Percentiles rank a stretch among this genome's conserved stretches.
Conservation (phyloP, 2,888 invertebrate genomes). For the Noctua janthe region DNA sequence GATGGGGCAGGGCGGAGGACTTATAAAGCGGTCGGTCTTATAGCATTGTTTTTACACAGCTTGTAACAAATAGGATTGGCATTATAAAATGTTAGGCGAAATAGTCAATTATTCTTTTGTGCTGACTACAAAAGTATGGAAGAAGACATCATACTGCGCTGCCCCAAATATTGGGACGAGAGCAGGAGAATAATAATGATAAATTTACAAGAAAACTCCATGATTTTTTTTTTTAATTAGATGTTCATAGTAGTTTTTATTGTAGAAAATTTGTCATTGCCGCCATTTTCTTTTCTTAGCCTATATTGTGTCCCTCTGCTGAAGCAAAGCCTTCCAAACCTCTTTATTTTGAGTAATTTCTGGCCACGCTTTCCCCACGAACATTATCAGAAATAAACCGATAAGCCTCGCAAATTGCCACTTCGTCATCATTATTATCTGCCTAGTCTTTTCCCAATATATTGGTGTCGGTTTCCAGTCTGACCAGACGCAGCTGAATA, state of each 20-base stretch:
- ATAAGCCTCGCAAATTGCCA: too few species aligned
- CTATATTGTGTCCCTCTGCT: too few species aligned
- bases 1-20: too few species aligned
- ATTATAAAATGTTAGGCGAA: neutral
- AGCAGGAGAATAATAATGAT: neutral
- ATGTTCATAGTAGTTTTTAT: neutral
- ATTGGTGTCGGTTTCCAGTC: neutral
- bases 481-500: neutral
- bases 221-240: neutral
- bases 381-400: too few species aligned
- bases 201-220: neutral
- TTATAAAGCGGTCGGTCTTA: too few species aligned
- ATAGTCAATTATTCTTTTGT: constrained; percentile 7
- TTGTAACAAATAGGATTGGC: neutral
- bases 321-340: too few species aligned
- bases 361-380: too few species aligned
- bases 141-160: neutral
- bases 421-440: too few species aligned
- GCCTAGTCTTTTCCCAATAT: neutral
- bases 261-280: too few species aligned
- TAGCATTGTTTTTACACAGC: neutral
- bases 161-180: neutral
- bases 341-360: too few species aligned
- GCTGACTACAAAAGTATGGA: neutral
- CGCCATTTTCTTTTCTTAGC: too few species aligned